Base-by-base conservation (phyloP, 2,797 vertebrate species). In the Channa striata region DNA sequence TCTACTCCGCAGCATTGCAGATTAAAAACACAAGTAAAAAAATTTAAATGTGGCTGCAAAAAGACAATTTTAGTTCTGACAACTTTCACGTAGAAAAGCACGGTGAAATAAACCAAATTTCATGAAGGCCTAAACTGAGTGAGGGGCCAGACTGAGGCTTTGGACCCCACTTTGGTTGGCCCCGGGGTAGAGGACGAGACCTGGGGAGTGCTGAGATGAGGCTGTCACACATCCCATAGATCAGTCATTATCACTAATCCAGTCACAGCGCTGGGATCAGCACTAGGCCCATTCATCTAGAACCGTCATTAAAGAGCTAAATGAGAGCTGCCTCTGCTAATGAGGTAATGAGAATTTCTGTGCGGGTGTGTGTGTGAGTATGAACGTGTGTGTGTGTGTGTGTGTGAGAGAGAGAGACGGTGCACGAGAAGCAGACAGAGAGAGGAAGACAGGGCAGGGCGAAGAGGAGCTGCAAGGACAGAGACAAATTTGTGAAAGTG, bases 231-330 rank as follows among this genome's bases (percentile, higher is more conserved):
- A 88, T 90, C 86, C 90, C 92, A 90, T 80, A 92, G 88, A 93
- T 93, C 92, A 89, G 74, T 89, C 90, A 92, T 93, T 89, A 91
- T 90, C 93, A 77, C 92, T 95, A 94, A 95, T 93, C 92, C 91
- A 91, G 90, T 92, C 91, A 91, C 86, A 90, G 87, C 84, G 66
- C 88, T 90, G 91, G 90, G 84, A 92, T 91, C 87, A 92, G 86
- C 81, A 85, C 80, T 84, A 86, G 80, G 83, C 83, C 89, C 91
- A 91, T 93, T 92, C 92, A 93, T 94, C 92, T 91, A 89, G 87
- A 92, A 91, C 89, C 78, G 62, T 92, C 91, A 93, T 93, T 93
- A 93, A 92, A 92, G 85, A 87, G 85, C 91, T 92, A 93, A 93
- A 93, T 93, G 91, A 93, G 90, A 91, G 87, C 91, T 92, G 92